These are phyloP conservation scores for Pachycephala philippinensis DNA, from an alignment of 2,113 vertebrate genomes.

Conservation along the genomic window DNA sequence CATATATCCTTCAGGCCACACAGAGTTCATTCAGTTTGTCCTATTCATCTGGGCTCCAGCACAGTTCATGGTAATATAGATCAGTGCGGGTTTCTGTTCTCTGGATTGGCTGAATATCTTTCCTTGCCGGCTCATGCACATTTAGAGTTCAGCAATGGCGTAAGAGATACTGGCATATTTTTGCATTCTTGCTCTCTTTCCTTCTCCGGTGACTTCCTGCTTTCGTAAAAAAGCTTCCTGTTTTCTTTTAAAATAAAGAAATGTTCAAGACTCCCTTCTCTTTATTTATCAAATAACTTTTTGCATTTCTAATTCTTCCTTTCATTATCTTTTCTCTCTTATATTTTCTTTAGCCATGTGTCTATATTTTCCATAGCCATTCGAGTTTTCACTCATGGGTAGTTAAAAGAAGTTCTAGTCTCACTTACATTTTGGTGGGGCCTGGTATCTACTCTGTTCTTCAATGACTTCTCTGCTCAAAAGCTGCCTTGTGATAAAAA, in stretches of 20 bases:
- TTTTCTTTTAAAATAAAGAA: neutral
- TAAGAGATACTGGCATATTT: neutral
- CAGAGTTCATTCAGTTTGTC: neutral
- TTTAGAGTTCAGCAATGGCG: neutral
- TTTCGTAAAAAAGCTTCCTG: neutral
- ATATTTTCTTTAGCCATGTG: neutral
- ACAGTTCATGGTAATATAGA: neutral
- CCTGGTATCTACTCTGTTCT: neutral
- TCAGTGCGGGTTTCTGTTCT: neutral
- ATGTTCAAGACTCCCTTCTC: neutral
- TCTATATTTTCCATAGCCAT: neutral
- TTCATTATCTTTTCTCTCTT: neutral
- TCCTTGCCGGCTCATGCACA: neutral
- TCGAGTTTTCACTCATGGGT: neutral
- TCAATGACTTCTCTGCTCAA: neutral
- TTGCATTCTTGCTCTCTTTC: neutral
- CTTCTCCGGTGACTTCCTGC: neutral
- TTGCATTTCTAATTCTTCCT: neutral
- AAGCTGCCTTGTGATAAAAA: neutral
- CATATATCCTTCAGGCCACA: neutral
- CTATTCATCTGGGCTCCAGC: neutral
- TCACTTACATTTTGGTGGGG: neutral
- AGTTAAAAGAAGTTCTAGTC: neutral
- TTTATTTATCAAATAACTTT: neutral
- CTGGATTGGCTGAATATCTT: neutral